Percentiles rank a stretch among this genome's conserved stretches.
These are phyloP conservation scores for Chrysopa pallens DNA, from an alignment of 1,140 invertebrate species.

Conservation along the genomic window DNA sequence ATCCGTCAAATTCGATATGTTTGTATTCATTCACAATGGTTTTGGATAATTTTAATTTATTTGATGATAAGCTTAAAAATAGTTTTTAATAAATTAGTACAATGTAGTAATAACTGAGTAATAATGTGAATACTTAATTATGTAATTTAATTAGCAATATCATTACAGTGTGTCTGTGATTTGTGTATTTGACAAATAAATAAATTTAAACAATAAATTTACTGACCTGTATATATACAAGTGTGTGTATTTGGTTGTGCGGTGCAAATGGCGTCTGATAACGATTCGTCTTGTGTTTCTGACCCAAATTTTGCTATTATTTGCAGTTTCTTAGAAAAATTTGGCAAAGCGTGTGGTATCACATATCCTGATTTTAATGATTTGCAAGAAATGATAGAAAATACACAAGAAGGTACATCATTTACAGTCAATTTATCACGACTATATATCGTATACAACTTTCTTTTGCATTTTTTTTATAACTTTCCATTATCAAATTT, in stretches of 20 bases:
- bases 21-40: conserved; percentile 5
- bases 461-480: conserved; percentile 6
- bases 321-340: conserved; percentile 82
- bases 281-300: conserved; percentile 69
- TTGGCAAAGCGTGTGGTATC: conserved; percentile 63
- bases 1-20: conserved; percentile 3
- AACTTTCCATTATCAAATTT: neutral
- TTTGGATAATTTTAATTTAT: conserved; percentile 25
- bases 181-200: too few relatives aligned
- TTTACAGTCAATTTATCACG: neutral
- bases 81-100: neutral
- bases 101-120: too few relatives aligned
- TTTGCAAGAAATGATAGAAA: conserved; percentile 74
- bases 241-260: conserved; percentile 12
- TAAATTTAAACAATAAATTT: too few relatives aligned
- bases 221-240: too few relatives aligned
- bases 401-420: conserved; percentile 63
- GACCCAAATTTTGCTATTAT: conserved; percentile 93
- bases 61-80: conserved; percentile 36
- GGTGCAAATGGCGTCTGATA: conserved; percentile 64
- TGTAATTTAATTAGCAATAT: too few relatives aligned
- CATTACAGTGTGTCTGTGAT: too few relatives aligned
- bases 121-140: too few relatives aligned
- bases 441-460: neutral
- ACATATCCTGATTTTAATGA: conserved; percentile 55